Evolutionary conservation across 1,140 invertebrate species (phyloP).

Genomic region (Drosophila arawakana): DNA sequence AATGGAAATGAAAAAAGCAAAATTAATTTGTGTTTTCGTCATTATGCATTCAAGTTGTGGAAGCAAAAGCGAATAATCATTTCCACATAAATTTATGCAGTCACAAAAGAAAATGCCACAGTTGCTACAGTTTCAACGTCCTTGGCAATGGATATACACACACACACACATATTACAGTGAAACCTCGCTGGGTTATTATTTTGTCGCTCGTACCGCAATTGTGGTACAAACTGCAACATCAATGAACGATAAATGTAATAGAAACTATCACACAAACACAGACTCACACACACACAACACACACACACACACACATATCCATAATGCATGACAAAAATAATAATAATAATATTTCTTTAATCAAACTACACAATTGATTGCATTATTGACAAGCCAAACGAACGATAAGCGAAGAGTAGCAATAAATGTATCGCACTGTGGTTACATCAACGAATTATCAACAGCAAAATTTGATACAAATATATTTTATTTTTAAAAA

Average conservation of each 20-base stretch:
- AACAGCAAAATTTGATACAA: background rate
- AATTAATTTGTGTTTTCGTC: constrained; percentile 10
- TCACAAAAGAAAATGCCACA: constrained; percentile 14
- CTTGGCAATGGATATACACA: constrained; percentile 25
- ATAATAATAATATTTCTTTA: constrained; percentile 57
- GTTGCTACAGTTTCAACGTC: constrained; percentile 16
- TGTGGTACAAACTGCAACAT: constrained; percentile 44
- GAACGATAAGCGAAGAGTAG: constrained; percentile 43
- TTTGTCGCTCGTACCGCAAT: constrained; percentile 21
- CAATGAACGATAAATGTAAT: constrained; percentile 51
- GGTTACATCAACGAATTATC: constrained; percentile 13
- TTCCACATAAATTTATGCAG: constrained; percentile 11
- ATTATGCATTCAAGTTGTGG: constrained; percentile 21
- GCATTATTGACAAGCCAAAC: constrained; percentile 59
- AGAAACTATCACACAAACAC: constrained; percentile 16
- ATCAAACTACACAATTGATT: constrained; percentile 64
- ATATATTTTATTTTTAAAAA: background rate
- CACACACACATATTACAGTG: constrained; percentile 1
- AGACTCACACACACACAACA: constrained; percentile 1
- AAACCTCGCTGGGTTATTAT: background rate
- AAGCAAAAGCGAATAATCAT: constrained; percentile 6
- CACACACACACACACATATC: background rate
- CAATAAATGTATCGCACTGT: constrained; percentile 23
- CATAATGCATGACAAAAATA: constrained; percentile 37
- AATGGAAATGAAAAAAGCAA: background rate